A percentile compares a stretch with the other conserved stretches of the same genome.
Evolutionary conservation across 2,888 invertebrate species (phyloP).

Genomic region (Stegophylla sp.): DNA sequence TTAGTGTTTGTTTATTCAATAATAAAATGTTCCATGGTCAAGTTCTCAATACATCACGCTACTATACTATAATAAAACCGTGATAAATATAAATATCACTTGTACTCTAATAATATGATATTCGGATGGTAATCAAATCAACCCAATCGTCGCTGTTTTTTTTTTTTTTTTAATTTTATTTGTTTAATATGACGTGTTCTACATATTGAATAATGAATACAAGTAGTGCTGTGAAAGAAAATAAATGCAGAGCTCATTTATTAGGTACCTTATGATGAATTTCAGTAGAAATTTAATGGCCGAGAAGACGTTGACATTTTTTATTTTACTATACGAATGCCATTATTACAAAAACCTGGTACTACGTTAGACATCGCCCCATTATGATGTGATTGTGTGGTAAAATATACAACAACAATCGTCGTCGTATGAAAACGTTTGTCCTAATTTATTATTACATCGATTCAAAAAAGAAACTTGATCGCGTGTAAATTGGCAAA

Average conservation of each 20-base stretch:
- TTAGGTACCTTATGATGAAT: too few relatives aligned
- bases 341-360: too few relatives aligned
- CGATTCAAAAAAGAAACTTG: slow-evolving; percentile 11
- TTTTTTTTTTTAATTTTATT: too few relatives aligned
- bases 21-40: too few relatives aligned
- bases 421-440: neutral
- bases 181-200: too few relatives aligned
- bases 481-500: slow-evolving; percentile 19
- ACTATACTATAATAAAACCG: neutral
- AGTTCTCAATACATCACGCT: too few relatives aligned
- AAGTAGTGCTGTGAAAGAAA: too few relatives aligned
- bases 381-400: neutral
- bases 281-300: too few relatives aligned
- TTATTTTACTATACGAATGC: too few relatives aligned
- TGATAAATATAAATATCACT: neutral
- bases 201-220: too few relatives aligned
- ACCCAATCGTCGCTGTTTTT: neutral
- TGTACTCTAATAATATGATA: neutral
- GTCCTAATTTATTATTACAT: slow-evolving; percentile 2
- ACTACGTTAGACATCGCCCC: neutral
- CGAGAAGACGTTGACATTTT: neutral
- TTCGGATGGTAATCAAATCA: neutral
- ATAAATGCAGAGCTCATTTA: too few relatives aligned
- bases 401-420: too few relatives aligned
- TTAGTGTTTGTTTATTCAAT: neutral